Conservation (phyloP, 2,888 invertebrate genomes). For the Lasioglossum pauxillum region DNA sequence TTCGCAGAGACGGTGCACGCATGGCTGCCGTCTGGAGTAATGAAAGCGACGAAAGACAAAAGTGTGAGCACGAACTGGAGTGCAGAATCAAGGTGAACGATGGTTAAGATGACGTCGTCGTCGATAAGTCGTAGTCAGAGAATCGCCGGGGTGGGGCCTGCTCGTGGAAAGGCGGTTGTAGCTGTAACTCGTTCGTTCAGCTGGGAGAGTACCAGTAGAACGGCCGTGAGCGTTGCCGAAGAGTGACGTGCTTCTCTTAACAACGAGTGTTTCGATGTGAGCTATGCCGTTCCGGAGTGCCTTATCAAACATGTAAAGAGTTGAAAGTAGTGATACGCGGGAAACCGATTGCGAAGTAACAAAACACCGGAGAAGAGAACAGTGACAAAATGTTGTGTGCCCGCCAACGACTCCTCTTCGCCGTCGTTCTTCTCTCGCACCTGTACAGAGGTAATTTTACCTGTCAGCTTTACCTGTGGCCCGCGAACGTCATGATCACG, state of each 20-base stretch:
- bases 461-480: constrained; percentile 29
- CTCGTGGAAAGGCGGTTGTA: constrained; percentile 41
- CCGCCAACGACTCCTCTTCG: not conserved
- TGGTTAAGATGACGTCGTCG: constrained; percentile 57
- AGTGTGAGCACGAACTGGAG: not conserved
- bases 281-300: not conserved
- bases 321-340: not conserved
- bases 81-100: constrained; percentile 33
- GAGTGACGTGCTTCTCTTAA: not conserved
- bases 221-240: constrained; percentile 12
- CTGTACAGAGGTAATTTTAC: constrained; percentile 56
- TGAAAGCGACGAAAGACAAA: not conserved
- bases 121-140: constrained; percentile 57
- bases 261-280: constrained; percentile 2
- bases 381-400: constrained; percentile 36
- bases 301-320: constrained; percentile 38
- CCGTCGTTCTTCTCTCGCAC: constrained; percentile 34
- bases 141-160: constrained; percentile 61
- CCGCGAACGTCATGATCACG: constrained; percentile 57
- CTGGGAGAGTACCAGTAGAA: constrained; percentile 53
- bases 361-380: not conserved
- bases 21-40: not conserved
- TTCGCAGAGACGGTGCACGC: not conserved
- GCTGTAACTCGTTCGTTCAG: constrained; percentile 50
- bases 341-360: not conserved